A percentile compares a stretch with the other conserved stretches of the same genome.
phyloP scores from a whole-genome alignment of 1,140 invertebrate species.

The Sminthurides bifidus region DNA sequence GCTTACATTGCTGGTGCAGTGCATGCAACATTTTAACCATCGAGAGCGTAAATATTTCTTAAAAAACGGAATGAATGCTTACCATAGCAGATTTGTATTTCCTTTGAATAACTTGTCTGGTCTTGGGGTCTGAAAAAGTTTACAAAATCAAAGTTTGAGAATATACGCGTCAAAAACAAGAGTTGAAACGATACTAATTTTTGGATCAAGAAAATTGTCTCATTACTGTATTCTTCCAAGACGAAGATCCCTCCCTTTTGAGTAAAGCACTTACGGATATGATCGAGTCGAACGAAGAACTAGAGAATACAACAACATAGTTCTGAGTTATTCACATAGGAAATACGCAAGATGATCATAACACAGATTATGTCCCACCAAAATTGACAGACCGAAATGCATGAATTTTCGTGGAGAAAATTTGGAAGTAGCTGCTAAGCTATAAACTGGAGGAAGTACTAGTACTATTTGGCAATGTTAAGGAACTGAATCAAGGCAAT shows the following conservation, averaged over 20 bases:
- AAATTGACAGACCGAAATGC: neutral
- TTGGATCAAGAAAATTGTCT: neutral
- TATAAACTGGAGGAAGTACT: too few species aligned
- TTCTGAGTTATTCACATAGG: neutral
- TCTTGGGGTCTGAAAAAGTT: conserved; percentile 81
- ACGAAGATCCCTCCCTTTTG: conserved; percentile 98
- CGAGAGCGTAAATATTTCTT: too few species aligned
- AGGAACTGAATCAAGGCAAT: too few species aligned
- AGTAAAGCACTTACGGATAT: conserved; percentile 98
- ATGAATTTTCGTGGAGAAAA: too few species aligned
- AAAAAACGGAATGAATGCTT: conserved; percentile 50
- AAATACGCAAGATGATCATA: neutral
- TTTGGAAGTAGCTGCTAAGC: too few species aligned
- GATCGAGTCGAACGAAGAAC: conserved; percentile 98
- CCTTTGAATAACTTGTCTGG: conserved; percentile 84
- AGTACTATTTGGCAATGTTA: too few species aligned
- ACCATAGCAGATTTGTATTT: conserved; percentile 98
- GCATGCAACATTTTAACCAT: too few species aligned
- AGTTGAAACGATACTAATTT: neutral
- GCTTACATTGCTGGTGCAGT: too few species aligned
- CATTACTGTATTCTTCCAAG: conserved; percentile 91
- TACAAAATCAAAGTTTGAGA: conserved; percentile 18
- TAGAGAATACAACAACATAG: conserved; percentile 38
- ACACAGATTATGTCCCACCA: neutral
- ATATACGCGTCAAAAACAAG: neutral